phyloP scores from a whole-genome alignment of 1,140 invertebrate genomes.

The Cherax destructor region DNA sequence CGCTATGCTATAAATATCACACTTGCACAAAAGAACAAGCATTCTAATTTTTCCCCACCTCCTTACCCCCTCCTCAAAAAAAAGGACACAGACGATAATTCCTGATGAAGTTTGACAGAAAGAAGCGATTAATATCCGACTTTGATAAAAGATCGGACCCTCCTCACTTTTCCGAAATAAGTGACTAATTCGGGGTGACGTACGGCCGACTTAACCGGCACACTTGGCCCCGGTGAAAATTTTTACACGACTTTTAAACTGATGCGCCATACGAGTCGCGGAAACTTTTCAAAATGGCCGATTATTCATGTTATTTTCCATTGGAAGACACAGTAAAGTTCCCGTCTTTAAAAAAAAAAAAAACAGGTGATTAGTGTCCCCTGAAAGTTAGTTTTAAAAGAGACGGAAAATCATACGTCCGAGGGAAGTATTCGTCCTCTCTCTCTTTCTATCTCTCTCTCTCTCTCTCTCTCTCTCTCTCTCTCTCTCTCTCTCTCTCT shows the following conservation, averaged over 20 bases:
- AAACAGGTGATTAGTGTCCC: conserved; percentile 66
- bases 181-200: conserved; percentile 65
- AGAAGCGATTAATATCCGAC: conserved; percentile 66
- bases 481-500: too few relatives aligned
- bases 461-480: too few relatives aligned
- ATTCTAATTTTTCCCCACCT: conserved; percentile 42
- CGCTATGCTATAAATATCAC: conserved; percentile 54
- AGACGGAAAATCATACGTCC: conserved; percentile 60
- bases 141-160: conserved; percentile 63
- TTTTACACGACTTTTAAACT: conserved; percentile 62
- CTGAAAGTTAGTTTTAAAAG: conserved; percentile 49
- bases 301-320: conserved; percentile 68
- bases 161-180: conserved; percentile 62
- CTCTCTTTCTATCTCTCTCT: too few relatives aligned
- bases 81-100: conserved; percentile 56
- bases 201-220: conserved; percentile 63
- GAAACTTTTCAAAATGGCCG: conserved; percentile 63
- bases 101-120: conserved; percentile 64
- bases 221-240: conserved; percentile 61
- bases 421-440: conserved; percentile 55
- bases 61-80: too few relatives aligned
- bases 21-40: conserved; percentile 57
- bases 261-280: conserved; percentile 63
- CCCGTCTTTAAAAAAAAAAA: conserved; percentile 22
- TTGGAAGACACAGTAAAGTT: conserved; percentile 63